phyloP scores from a whole-genome alignment of 2,888 invertebrate genomes.

The Laspeyria flexula region DNA sequence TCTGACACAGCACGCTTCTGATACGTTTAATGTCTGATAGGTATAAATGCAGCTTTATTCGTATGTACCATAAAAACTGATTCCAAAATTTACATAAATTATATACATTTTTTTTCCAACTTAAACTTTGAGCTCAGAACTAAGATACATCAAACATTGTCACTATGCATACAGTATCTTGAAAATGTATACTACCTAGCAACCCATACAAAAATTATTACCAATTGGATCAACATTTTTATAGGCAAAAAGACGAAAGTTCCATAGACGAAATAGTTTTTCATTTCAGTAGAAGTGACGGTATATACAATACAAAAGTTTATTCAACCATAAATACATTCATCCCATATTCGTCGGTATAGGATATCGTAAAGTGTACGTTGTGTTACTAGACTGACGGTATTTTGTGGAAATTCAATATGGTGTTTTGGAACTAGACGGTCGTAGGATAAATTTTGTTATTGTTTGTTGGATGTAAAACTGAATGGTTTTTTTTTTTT shows the following conservation, averaged over 20 bases:
- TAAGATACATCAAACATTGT: no score
- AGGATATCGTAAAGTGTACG: conserved; percentile 41
- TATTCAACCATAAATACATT: conserved; percentile 40
- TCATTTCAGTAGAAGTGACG: conserved; percentile 30
- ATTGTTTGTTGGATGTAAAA: conserved; percentile 14
- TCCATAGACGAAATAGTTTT: conserved; percentile 32
- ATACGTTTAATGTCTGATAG: no score
- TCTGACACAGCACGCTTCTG: no score
- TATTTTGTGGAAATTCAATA: conserved; percentile 40
- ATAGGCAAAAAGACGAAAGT: background rate
- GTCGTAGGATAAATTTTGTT: conserved; percentile 25
- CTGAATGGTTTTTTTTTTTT: no score
- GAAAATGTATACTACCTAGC: no score
- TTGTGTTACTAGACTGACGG: conserved; percentile 20
- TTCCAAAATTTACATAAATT: no score
- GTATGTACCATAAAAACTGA: no score
- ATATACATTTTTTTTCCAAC: no score
- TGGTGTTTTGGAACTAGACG: conserved; percentile 28
- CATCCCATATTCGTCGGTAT: conserved; percentile 32
- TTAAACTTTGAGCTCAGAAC: no score
- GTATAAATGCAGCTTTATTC: no score
- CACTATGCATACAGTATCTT: no score
- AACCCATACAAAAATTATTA: background rate
- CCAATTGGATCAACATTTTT: background rate
- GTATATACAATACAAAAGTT: conserved; percentile 33